phyloP scores from a whole-genome alignment of 2,113 vertebrate species.

The Dasyornis broadbenti region DNA sequence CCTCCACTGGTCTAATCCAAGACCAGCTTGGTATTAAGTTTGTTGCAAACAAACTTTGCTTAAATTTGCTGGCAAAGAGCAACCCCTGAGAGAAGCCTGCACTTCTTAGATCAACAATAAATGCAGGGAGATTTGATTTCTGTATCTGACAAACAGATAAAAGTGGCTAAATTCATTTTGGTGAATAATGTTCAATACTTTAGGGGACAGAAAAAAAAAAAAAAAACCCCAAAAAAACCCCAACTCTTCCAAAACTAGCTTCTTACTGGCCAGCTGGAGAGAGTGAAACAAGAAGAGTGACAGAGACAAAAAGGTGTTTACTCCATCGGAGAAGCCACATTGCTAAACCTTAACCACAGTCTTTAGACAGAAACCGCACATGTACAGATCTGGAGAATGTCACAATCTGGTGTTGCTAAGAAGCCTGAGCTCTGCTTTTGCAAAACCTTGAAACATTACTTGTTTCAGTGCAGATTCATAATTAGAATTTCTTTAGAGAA shows the following conservation, averaged over 20 bases:
- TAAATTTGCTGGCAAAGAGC: neutral
- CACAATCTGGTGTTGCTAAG: constrained; percentile 34
- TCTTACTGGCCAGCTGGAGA: neutral
- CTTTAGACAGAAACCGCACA: constrained; percentile 30
- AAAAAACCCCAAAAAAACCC: too few relatives aligned
- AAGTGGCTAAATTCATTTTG: neutral
- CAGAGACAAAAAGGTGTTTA: constrained; percentile 44
- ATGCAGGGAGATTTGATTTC: neutral
- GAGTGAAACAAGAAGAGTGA: neutral
- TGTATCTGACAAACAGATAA: neutral
- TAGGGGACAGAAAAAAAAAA: neutral
- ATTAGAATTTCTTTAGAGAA: neutral
- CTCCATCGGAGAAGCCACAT: neutral
- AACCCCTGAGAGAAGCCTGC: neutral
- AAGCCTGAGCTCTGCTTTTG: constrained; percentile 5
- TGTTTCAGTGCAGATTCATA: neutral
- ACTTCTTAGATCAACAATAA: neutral
- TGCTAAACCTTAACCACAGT: constrained; percentile 54
- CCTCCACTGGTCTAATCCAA: neutral
- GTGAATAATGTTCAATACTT: neutral
- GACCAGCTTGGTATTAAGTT: neutral
- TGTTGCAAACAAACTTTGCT: neutral
- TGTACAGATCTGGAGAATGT: constrained; percentile 24
- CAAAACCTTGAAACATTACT: constrained; percentile 12
- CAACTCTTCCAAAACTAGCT: neutral